Evolutionary conservation across 2,888 invertebrate genomes (phyloP).

Genomic region (Ochropleura leucogaster): DNA sequence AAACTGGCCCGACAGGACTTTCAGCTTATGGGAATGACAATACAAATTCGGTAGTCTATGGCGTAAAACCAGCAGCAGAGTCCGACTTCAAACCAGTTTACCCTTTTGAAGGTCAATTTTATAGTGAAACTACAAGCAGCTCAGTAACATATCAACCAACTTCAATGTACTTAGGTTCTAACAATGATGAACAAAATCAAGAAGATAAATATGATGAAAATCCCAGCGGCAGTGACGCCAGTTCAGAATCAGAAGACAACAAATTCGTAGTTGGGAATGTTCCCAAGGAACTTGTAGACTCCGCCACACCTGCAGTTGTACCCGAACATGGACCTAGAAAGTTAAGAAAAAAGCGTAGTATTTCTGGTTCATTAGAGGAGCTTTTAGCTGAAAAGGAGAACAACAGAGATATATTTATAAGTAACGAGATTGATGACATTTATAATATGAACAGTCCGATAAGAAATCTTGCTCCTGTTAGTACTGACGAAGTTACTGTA

Average conservation of each 20-base stretch:
- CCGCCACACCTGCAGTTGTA: slow-evolving; percentile 90
- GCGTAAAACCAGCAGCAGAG: slow-evolving; percentile 84
- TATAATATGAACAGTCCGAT: slow-evolving; percentile 68
- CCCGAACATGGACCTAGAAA: slow-evolving; percentile 92
- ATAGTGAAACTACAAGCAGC: slow-evolving; percentile 83
- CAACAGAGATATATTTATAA: slow-evolving; percentile 84
- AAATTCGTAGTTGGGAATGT: slow-evolving; percentile 93
- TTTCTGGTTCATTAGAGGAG: slow-evolving; percentile 84
- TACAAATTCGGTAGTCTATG: slow-evolving; percentile 85
- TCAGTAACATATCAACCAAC: slow-evolving; percentile 85
- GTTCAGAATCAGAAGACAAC: slow-evolving; percentile 77
- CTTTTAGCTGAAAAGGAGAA: slow-evolving; percentile 80
- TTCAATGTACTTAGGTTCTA: slow-evolving; percentile 87
- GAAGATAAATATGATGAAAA: slow-evolving; percentile 81
- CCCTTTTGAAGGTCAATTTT: slow-evolving; percentile 85
- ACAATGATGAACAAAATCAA: slow-evolving; percentile 77
- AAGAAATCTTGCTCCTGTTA: slow-evolving; percentile 71
- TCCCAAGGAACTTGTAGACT: slow-evolving; percentile 90
- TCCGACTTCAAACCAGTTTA: slow-evolving; percentile 88
- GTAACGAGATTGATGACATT: slow-evolving; percentile 87
- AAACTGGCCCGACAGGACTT: slow-evolving; percentile 80
- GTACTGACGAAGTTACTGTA: slow-evolving; percentile 47
- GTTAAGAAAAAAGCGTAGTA: slow-evolving; percentile 80
- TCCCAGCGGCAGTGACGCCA: slow-evolving; percentile 68
- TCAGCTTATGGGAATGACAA: slow-evolving; percentile 82